Evolutionary conservation across 2,113 vertebrate genomes (phyloP).

Genomic region (Meles meles): DNA sequence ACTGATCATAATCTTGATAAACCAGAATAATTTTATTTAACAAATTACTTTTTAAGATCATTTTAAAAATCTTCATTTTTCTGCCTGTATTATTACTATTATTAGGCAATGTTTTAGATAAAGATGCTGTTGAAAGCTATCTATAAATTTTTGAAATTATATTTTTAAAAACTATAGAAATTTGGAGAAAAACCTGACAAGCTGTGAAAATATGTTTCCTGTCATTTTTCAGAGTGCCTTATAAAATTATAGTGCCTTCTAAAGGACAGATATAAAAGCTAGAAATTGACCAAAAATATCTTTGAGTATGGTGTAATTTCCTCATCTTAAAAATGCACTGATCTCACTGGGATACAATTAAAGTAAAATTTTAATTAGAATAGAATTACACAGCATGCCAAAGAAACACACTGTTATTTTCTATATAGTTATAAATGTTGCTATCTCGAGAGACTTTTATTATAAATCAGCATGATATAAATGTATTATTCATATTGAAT

Average conservation of each 20-base stretch:
- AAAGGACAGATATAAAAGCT: not conserved
- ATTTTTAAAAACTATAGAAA: not conserved
- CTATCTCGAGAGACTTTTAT: not conserved
- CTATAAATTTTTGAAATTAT: not conserved
- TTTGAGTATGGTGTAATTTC: not conserved
- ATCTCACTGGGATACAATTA: slow-evolving; percentile 39
- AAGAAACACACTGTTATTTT: not conserved
- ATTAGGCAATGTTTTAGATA: not conserved
- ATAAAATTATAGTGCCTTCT: not conserved
- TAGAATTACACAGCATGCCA: not conserved
- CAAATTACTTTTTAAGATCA: not conserved
- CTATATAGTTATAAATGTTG: not conserved
- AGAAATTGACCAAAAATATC: not conserved
- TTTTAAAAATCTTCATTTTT: not conserved
- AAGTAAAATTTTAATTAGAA: slow-evolving; percentile 50
- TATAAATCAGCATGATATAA: slow-evolving; percentile 24
- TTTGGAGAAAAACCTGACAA: not conserved
- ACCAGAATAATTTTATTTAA: not conserved
- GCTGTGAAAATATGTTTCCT: not conserved
- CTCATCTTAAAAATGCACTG: slow-evolving; percentile 13
- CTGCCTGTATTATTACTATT: not conserved
- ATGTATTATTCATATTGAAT: not conserved
- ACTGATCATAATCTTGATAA: not conserved
- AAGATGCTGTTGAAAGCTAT: not conserved
- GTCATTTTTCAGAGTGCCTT: not conserved